Percentiles rank a stretch among this genome's conserved stretches.
phyloP scores from a whole-genome alignment of 2,113 vertebrate species.

The Orthonyx spaldingii region DNA sequence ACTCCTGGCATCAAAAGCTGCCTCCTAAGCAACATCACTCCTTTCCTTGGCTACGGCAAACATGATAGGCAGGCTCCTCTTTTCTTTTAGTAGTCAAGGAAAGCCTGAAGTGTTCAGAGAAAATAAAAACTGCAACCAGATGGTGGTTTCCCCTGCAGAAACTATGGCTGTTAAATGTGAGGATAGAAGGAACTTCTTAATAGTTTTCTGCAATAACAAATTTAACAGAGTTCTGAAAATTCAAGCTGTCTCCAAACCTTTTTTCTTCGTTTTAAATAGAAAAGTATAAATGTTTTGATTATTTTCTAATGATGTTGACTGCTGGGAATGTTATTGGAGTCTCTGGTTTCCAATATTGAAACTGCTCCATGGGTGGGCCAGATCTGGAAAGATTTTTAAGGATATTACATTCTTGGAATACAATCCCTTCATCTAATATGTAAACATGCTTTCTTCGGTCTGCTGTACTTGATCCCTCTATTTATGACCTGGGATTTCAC shows the following conservation, averaged over 20 bases:
- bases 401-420: background rate
- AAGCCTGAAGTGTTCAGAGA: background rate
- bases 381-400: slow-evolving; percentile 7
- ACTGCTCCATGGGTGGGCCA: slow-evolving; percentile 21
- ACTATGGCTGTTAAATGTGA: background rate
- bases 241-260: background rate
- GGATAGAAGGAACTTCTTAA: background rate
- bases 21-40: background rate
- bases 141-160: background rate
- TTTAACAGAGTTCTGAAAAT: background rate
- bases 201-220: background rate
- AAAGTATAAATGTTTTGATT: background rate
- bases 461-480: background rate
- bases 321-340: background rate
- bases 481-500: background rate
- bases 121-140: background rate
- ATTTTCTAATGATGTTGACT: background rate
- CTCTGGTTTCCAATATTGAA: background rate
- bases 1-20: background rate
- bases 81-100: background rate
- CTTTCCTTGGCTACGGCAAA: background rate
- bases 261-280: background rate
- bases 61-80: background rate
- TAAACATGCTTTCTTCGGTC: background rate
- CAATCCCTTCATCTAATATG: background rate